Percentiles rank a stretch among this genome's conserved stretches.
Evolutionary conservation across 2,113 vertebrate species (phyloP).

Genomic region (Epinephelus cyanopodus): DNA sequence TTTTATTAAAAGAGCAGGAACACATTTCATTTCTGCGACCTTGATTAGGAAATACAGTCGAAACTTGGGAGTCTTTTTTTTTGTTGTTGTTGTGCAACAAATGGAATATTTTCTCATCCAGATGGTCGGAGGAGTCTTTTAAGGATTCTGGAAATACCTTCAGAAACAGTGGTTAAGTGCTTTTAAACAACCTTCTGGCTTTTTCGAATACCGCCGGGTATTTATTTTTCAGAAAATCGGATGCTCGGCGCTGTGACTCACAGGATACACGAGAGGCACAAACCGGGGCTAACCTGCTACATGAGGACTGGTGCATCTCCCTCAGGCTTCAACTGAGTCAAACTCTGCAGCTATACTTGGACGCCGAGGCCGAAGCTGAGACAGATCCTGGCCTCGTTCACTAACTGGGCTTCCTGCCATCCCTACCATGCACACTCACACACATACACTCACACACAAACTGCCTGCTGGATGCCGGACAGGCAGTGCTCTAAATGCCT

Average conservation of each 20-base stretch:
- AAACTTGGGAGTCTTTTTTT: neutral
- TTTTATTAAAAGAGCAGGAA: neutral
- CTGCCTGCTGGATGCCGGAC: conserved; percentile 62
- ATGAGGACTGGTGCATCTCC: conserved; percentile 36
- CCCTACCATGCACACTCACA: conserved; percentile 39
- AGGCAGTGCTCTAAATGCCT: conserved; percentile 77
- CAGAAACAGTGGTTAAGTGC: neutral
- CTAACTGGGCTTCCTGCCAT: conserved; percentile 78
- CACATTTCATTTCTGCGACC: neutral
- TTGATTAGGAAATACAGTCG: neutral
- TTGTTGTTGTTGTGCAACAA: neutral
- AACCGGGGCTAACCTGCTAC: conserved; percentile 36
- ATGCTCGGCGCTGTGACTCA: neutral
- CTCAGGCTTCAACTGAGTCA: conserved; percentile 46
- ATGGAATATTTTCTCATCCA: neutral
- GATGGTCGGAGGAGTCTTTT: neutral
- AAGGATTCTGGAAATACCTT: conserved; percentile 20
- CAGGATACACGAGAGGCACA: conserved; percentile 9
- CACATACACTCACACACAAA: conserved; percentile 49
- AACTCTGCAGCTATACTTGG: conserved; percentile 75
- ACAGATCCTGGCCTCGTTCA: conserved; percentile 75
- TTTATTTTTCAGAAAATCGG: neutral
- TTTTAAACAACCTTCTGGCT: conserved; percentile 1
- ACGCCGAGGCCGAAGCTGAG: conserved; percentile 59
- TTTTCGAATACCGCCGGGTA: neutral